Percentiles rank a stretch among this genome's conserved stretches.
These are phyloP conservation scores for Bergia sp. DNA, from an alignment of 92 coral and sea anemone genomes.

Conservation along the genomic window DNA sequence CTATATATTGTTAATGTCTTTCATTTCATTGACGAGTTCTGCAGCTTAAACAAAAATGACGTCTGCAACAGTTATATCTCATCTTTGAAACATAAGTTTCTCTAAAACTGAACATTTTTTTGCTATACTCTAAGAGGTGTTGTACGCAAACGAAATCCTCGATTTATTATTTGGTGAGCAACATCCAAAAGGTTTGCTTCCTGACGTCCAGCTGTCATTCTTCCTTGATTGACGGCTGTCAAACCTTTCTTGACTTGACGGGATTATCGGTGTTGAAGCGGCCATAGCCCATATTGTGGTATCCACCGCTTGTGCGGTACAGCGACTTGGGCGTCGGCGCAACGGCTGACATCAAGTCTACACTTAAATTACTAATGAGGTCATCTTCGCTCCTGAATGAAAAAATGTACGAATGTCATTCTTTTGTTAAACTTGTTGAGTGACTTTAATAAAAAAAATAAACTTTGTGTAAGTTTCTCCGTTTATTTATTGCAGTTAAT, in stretches of 20 bases:
- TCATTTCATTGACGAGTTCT: not conserved
- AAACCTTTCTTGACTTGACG: constrained; percentile 78
- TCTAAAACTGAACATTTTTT: not conserved
- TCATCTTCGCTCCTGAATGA: constrained; percentile 80
- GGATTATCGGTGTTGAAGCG: constrained; percentile 90
- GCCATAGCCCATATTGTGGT: constrained; percentile 86
- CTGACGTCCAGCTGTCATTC: not conserved
- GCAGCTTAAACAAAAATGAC: not conserved
- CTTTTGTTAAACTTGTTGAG: not conserved
- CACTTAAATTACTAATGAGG: constrained; percentile 80
- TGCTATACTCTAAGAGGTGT: not conserved
- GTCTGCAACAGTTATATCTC: not conserved
- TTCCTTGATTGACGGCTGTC: constrained; percentile 9
- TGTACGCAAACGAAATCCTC: not conserved
- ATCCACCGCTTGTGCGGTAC: constrained; percentile 93
- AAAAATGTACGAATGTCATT: not conserved
- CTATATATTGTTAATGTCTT: not conserved
- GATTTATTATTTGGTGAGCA: not conserved
- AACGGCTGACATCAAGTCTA: constrained; percentile 88
- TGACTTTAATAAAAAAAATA: no score
- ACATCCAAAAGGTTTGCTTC: not conserved
- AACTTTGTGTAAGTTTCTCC: not conserved
- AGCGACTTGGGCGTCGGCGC: constrained; percentile 99
- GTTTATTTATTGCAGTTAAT: no score
- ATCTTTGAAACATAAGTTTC: not conserved